phyloP scores from a whole-genome alignment of 2,888 invertebrate genomes.

The Heliconius ethilla region DNA sequence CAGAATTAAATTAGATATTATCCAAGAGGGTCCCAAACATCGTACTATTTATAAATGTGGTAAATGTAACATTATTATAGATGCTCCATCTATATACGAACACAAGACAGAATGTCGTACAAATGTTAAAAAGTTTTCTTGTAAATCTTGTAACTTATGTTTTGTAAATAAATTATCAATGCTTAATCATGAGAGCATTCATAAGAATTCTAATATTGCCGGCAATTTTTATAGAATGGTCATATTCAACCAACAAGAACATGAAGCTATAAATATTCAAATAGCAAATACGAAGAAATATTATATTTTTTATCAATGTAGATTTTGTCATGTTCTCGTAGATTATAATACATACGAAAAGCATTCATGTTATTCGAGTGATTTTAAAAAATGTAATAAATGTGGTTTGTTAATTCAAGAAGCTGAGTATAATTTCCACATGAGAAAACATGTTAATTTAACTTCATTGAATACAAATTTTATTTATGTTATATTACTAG shows the following conservation, averaged over 20 bases:
- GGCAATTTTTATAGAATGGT: slow-evolving; percentile 58
- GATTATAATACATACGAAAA: slow-evolving; percentile 51
- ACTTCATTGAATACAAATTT: slow-evolving; percentile 54
- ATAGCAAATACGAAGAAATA: slow-evolving; percentile 47
- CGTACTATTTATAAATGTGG: slow-evolving; percentile 63
- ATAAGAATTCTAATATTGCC: slow-evolving; percentile 48
- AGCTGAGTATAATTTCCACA: slow-evolving; percentile 55
- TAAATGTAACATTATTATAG: slow-evolving; percentile 58
- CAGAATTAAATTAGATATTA: slow-evolving; percentile 61
- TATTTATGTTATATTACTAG: slow-evolving; percentile 64
- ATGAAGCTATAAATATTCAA: slow-evolving; percentile 52
- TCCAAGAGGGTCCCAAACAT: slow-evolving; percentile 56
- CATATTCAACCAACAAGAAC: slow-evolving; percentile 57
- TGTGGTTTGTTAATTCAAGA: slow-evolving; percentile 59
- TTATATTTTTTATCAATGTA: slow-evolving; percentile 64
- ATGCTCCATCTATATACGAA: slow-evolving; percentile 52
- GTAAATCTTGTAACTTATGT: slow-evolving; percentile 58
- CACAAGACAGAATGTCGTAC: slow-evolving; percentile 56
- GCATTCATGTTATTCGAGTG: slow-evolving; percentile 55
- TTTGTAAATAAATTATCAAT: slow-evolving; percentile 54
- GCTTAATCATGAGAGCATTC: slow-evolving; percentile 58
- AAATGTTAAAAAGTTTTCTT: slow-evolving; percentile 54
- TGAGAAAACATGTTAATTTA: slow-evolving; percentile 57
- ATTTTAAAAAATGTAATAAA: slow-evolving; percentile 55
- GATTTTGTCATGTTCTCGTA: slow-evolving; percentile 60